These are phyloP conservation scores for Bilobella aurantiaca DNA, from an alignment of 1,140 invertebrate species.

Conservation along the genomic window DNA sequence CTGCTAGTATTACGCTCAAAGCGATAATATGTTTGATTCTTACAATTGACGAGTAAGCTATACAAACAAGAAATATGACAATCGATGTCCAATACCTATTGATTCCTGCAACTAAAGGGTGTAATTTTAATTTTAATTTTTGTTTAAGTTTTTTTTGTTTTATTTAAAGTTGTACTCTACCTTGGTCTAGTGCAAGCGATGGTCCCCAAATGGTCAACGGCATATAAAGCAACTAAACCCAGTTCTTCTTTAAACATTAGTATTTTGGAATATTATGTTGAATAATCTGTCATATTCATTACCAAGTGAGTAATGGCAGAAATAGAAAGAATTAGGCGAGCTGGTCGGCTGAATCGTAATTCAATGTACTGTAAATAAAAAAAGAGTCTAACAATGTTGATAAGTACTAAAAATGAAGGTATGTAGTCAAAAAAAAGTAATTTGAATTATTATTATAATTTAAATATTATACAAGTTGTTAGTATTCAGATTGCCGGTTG, in stretches of 20 bases:
- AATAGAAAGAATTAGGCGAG: not conserved
- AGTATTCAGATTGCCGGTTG: no score
- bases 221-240: constrained; percentile 12
- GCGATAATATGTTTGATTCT: no score
- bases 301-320: constrained; percentile 8
- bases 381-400: not conserved
- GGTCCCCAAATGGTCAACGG: constrained; percentile 7
- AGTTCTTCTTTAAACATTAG: not conserved
- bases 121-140: not conserved
- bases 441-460: not conserved
- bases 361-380: constrained; percentile 30
- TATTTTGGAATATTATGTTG: not conserved
- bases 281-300: not conserved
- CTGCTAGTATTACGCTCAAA: no score
- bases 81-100: constrained; percentile 69
- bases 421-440: constrained; percentile 13
- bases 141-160: not conserved
- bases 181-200: not conserved
- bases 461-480: constrained; percentile 1
- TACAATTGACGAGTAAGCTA: constrained; percentile 79
- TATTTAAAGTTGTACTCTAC: not conserved
- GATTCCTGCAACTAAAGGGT: constrained; percentile 57
- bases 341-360: not conserved
- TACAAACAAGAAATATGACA: constrained; percentile 77
- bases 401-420: not conserved